Percentiles rank a stretch among this genome's conserved stretches.
phyloP scores from a whole-genome alignment of 2,797 vertebrate species.

The Rhynchotus rufescens region DNA sequence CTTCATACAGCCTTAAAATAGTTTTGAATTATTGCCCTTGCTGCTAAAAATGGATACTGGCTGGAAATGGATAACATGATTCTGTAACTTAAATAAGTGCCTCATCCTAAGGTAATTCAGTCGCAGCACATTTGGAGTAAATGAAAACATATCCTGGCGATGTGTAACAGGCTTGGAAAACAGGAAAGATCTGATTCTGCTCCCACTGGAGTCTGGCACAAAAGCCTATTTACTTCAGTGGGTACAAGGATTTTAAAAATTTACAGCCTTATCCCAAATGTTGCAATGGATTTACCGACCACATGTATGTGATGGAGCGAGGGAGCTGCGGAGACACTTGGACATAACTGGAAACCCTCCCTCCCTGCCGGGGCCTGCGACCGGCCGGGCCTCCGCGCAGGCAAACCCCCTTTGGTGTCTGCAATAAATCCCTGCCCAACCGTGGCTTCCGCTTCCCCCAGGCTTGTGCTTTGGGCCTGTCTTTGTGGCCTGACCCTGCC shows the following conservation, averaged over 20 bases:
- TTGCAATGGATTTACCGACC: not conserved
- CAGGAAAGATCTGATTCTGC: not conserved
- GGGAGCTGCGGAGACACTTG: not conserved
- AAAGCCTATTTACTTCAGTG: constrained; percentile 5
- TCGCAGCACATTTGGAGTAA: not conserved
- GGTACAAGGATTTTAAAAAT: not conserved
- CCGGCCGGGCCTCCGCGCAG: too few relatives aligned
- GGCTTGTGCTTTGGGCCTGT: not conserved
- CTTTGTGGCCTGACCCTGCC: not conserved
- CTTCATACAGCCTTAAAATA: not conserved
- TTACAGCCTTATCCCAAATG: not conserved
- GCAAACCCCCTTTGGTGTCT: not conserved
- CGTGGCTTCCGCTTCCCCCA: fast-evolving
- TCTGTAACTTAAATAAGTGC: constrained; percentile 3
- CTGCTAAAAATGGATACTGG: not conserved
- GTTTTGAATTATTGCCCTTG: constrained; percentile 12
- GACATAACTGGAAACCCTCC: not conserved
- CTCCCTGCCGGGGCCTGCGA: too few relatives aligned
- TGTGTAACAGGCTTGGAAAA: not conserved
- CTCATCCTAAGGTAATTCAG: not conserved
- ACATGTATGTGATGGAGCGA: not conserved
- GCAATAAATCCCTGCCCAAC: not conserved
- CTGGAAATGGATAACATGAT: not conserved
- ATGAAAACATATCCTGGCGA: not conserved
- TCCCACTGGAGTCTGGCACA: not conserved